Conservation (phyloP, 2,113 vertebrate genomes). For the Diadophis punctatus region DNA sequence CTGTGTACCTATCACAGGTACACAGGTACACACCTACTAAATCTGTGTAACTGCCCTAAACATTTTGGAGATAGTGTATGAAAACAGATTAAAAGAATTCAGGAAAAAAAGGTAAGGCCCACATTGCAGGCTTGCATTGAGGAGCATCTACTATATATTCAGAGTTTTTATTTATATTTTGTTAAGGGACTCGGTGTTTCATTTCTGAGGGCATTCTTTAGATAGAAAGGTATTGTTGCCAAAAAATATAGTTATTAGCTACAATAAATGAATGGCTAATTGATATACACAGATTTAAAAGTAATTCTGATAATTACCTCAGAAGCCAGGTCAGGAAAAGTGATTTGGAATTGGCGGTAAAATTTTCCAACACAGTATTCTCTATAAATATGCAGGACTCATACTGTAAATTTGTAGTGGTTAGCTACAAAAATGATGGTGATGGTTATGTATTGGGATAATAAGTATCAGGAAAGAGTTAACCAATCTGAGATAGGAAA, state of each 20-base stretch:
- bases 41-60: not conserved
- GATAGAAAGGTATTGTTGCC: not conserved
- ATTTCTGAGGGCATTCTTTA: not conserved
- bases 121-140: not conserved
- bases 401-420: not conserved
- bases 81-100: not conserved
- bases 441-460: not conserved
- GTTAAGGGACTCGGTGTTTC: not conserved
- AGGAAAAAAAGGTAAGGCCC: not conserved
- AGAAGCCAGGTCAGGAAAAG: not conserved
- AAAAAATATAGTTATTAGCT: not conserved
- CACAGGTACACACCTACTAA: too few relatives aligned
- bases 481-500: not conserved
- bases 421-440: not conserved
- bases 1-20: too few relatives aligned
- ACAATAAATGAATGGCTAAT: not conserved
- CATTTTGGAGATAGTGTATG: not conserved
- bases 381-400: not conserved
- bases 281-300: not conserved
- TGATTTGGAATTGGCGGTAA: not conserved
- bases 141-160: not conserved
- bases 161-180: not conserved
- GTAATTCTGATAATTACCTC: not conserved
- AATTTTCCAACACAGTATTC: not conserved
- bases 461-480: not conserved